A percentile compares a stretch with the other conserved stretches of the same genome.
Evolutionary conservation across 1,140 invertebrate species (phyloP).

Genomic region (Drosophila mojavensis): DNA sequence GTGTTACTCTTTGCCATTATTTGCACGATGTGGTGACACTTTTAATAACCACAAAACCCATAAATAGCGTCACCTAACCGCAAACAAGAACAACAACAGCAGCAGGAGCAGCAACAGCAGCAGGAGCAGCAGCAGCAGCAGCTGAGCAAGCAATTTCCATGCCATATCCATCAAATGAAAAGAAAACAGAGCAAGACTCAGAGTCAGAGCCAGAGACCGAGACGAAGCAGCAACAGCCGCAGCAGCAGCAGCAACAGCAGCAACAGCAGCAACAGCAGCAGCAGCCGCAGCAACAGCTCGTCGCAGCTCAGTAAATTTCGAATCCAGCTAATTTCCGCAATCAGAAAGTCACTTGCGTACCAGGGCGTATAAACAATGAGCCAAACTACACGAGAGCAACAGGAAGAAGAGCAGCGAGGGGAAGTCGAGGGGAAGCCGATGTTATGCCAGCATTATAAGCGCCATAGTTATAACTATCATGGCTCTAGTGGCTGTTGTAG

Average conservation of each 20-base stretch:
- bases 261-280: background rate
- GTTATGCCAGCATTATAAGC: slow-evolving; percentile 38
- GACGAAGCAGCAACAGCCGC: background rate
- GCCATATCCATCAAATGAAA: slow-evolving; percentile 77
- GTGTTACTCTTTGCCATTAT: slow-evolving; percentile 57
- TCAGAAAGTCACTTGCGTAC: slow-evolving; percentile 76
- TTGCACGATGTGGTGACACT: slow-evolving; percentile 72
- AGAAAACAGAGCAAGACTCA: slow-evolving; percentile 37
- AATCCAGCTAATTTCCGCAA: slow-evolving; percentile 76
- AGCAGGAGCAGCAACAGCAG: background rate
- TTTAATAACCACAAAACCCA: slow-evolving; percentile 75
- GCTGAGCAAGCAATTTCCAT: slow-evolving; percentile 65
- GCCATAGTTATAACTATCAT: slow-evolving; percentile 63
- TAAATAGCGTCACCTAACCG: slow-evolving; percentile 66
- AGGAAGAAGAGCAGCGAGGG: background rate
- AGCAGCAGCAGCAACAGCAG: slow-evolving; percentile 3
- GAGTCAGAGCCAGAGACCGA: background rate
- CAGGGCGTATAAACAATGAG: slow-evolving; percentile 72
- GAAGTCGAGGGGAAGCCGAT: slow-evolving; percentile 18
- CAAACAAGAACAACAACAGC: slow-evolving; percentile 35
- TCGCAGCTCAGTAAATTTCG: slow-evolving; percentile 48
- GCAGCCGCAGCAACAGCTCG: slow-evolving; percentile 8
- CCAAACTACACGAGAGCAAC: slow-evolving; percentile 28
- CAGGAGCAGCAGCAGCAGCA: background rate
- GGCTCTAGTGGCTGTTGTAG: slow-evolving; percentile 56